A percentile compares a stretch with the other conserved stretches of the same genome.
Evolutionary conservation across 37 sponge, comb jelly and placozoan genomes (phyloP).

Genomic region (Oopsacas minuta): DNA sequence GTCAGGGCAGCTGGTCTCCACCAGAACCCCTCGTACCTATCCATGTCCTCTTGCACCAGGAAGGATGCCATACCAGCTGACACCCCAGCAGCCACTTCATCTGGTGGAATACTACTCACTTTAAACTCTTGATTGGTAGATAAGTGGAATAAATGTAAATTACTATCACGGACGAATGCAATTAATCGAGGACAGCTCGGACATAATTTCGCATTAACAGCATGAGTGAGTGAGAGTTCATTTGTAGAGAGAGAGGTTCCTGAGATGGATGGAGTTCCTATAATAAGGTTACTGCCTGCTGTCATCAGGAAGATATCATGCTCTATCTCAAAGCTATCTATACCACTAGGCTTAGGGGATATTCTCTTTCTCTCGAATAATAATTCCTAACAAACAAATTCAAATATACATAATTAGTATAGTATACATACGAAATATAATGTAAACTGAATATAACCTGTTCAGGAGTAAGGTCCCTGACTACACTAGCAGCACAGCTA

Average conservation of each 20-base stretch:
- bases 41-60: conserved; percentile 6
- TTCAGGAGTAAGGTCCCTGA: background rate
- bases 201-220: background rate
- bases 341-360: background rate
- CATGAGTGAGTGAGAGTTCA: background rate
- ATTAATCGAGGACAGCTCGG: background rate
- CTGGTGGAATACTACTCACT: background rate
- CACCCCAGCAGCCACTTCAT: background rate
- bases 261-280: background rate
- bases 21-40: conserved; percentile 5
- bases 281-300: background rate
- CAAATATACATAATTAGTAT: background rate
- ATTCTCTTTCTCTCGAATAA: conserved; percentile 14
- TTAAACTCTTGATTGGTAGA: background rate
- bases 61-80: conserved; percentile 6
- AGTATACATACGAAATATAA: background rate
- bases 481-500: background rate
- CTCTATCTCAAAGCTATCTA: background rate
- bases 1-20: background rate
- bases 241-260: background rate
- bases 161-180: background rate
- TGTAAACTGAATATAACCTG: background rate
- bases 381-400: background rate
- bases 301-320: background rate
- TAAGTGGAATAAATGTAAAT: background rate